Conservation (phyloP, 1,140 invertebrate species). For the Ceratina australensis region DNA sequence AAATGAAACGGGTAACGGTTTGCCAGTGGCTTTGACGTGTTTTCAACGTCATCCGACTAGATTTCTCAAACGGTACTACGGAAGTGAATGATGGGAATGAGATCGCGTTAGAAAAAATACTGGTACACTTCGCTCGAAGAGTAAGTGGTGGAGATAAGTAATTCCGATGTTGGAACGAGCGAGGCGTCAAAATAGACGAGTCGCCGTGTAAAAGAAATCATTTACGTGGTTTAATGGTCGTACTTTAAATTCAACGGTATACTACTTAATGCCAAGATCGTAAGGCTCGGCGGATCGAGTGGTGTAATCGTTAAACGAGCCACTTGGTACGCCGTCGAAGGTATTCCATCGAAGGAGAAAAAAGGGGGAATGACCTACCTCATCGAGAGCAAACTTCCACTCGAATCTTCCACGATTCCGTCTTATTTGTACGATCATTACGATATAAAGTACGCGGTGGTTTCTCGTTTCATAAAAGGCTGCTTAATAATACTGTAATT, state of each 20-base stretch:
- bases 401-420: constrained; percentile 14
- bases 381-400: constrained; percentile 32
- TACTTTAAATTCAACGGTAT: constrained; percentile 46
- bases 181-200: not conserved
- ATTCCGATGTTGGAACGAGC: not conserved
- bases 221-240: constrained; percentile 40
- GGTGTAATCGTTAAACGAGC: constrained; percentile 54
- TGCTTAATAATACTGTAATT: not conserved
- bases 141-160: not conserved
- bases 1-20: constrained; percentile 53
- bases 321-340: constrained; percentile 42
- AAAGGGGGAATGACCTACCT: constrained; percentile 56
- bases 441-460: not conserved
- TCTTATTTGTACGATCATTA: not conserved
- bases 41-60: not conserved
- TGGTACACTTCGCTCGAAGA: not conserved
- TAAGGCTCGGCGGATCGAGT: constrained; percentile 49
- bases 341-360: constrained; percentile 41
- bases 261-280: constrained; percentile 45
- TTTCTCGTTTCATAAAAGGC: not conserved
- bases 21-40: not conserved
- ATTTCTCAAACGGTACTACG: not conserved
- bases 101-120: not conserved
- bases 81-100: not conserved
- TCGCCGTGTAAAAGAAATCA: not conserved